Percentiles rank a stretch among this genome's conserved stretches.
Conservation (phyloP, 2,113 vertebrate species). For the Archilochus colubris region DNA sequence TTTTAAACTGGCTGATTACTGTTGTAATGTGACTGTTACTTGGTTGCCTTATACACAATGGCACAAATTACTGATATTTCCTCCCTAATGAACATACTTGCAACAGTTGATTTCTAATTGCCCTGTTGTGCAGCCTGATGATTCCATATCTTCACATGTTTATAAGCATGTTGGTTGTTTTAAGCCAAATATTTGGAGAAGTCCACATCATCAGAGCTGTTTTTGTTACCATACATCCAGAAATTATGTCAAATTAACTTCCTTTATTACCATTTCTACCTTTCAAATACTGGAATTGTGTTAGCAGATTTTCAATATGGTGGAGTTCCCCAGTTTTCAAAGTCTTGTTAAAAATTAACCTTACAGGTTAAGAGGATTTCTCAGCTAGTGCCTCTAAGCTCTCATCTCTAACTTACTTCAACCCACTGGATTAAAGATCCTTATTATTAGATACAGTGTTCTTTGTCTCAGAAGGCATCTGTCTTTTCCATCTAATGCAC, state of each 20-base stretch:
- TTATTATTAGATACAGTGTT: neutral
- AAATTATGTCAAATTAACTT: neutral
- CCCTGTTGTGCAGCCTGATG: neutral
- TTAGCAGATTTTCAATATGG: neutral
- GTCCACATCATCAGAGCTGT: accelerated
- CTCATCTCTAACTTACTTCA: neutral
- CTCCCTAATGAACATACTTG: neutral
- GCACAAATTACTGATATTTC: neutral
- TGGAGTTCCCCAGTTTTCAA: neutral
- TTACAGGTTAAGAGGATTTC: neutral
- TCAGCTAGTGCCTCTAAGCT: neutral
- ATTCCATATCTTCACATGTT: neutral
- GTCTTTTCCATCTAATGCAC: neutral
- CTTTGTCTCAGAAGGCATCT: neutral
- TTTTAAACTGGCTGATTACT: neutral
- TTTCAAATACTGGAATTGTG: neutral
- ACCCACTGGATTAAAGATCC: neutral
- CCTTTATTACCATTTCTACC: neutral
- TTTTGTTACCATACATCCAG: neutral
- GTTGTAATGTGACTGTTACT: neutral
- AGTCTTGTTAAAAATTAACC: neutral
- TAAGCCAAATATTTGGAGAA: neutral
- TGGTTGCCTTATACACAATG: neutral
- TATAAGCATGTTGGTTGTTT: neutral
- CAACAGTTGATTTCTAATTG: neutral